phyloP scores from a whole-genome alignment of 2,797 vertebrate species.

The Poeciliopsis paucimaculata region DNA sequence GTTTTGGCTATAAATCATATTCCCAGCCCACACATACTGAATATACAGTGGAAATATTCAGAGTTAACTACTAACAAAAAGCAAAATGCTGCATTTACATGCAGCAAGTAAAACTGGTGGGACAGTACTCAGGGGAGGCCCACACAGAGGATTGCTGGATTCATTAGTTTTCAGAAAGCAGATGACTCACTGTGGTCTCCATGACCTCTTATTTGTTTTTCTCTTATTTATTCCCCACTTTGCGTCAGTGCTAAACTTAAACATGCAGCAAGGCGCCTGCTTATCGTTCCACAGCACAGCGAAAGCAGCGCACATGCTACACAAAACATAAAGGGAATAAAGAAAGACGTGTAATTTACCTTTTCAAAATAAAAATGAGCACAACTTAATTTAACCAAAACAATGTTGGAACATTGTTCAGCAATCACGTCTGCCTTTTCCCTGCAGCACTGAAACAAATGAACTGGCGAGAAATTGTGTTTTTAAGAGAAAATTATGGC shows the following conservation, averaged over 20 bases:
- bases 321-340: slow-evolving; percentile 50
- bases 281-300: slow-evolving; percentile 66
- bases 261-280: slow-evolving; percentile 51
- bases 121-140: slow-evolving; percentile 58
- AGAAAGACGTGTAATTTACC: slow-evolving; percentile 58
- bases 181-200: slow-evolving; percentile 75
- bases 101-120: slow-evolving; percentile 47
- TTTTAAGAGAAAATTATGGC: slow-evolving; percentile 71
- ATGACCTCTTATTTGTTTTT: slow-evolving; percentile 79
- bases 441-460: slow-evolving; percentile 65
- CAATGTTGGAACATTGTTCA: slow-evolving; percentile 44
- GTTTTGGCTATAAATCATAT: slow-evolving; percentile 8
- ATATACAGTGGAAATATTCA: slow-evolving; percentile 15
- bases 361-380: slow-evolving; percentile 64
- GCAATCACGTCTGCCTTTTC: slow-evolving; percentile 59
- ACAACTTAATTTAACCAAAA: slow-evolving; percentile 62
- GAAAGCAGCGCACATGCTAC: slow-evolving; percentile 40
- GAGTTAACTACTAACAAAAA: slow-evolving; percentile 29
- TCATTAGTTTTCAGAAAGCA: slow-evolving; percentile 76
- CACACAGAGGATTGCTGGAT: slow-evolving; percentile 68
- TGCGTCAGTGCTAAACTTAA: slow-evolving; percentile 60
- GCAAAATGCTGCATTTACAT: slow-evolving; percentile 55
- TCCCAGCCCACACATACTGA: slow-evolving; percentile 12
- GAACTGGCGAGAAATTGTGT: slow-evolving; percentile 68
- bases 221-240: slow-evolving; percentile 73